Base-by-base conservation (phyloP, 2,888 invertebrate species). In the Suillia variegata region DNA sequence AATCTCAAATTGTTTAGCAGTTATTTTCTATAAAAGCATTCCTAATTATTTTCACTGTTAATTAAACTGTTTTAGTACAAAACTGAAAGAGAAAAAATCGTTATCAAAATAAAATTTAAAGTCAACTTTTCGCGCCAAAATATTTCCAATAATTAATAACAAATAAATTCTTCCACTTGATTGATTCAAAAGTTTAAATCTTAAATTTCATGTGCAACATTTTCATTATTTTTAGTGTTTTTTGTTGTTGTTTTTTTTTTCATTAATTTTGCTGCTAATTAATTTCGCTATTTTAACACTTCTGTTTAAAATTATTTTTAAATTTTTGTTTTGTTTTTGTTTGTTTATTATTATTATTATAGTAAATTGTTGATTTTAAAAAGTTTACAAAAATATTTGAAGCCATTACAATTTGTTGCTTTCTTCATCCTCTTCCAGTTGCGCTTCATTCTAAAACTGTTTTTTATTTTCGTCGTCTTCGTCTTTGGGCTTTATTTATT, bases 241-340 rank as follows among this genome's bases (percentile, higher is more conserved):
- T n/a, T n/a, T n/a, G n/a, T n/a, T 12, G 31, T 31, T 31, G 6
- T 31, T 38, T 5, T 38, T 8, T 13, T 38, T 38, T 13, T 13
- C 6, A 10, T 13, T 38, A 38, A 38, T 5, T 38, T 38, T n/a
- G n/a, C n/a, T n/a, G n/a, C n/a, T n/a, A n/a, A n/a, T 4, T 38
- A 38, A 38, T 38, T 38, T 4, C 33, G 13, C 22, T 15, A 50
- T 51, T 60, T 61, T 24, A 53, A 56, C n/a, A n/a, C 56, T 60
- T 61, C 62, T 69, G 62, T 66, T 62, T 66, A 59, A 55, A n/a
- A n/a, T 56, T 55, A 62, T 55, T 58, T 51, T 58, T 24, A 18
- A 50, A 6, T 42, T 38, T 42, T 42, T 8, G 21, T 21, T 31
- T 45, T 24, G 10, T 33, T 26, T 49, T 50, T 31, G 15, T 22